Evolutionary conservation across 2,797 vertebrate species (phyloP).

Genomic region (Myotis daubentonii): DNA sequence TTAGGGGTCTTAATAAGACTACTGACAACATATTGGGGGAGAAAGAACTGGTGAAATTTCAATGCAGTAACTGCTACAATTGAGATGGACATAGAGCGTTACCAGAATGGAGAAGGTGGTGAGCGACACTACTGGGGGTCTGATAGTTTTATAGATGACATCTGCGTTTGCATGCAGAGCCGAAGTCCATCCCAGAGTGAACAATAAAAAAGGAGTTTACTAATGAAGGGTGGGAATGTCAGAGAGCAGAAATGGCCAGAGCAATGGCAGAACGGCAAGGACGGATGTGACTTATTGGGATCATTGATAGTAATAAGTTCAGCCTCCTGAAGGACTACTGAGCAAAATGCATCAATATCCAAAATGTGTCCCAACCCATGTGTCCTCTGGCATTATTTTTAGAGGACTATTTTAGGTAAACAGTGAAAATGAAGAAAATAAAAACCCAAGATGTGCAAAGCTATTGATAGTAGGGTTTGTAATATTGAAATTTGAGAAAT

Average conservation of each 20-base stretch:
- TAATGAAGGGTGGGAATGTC: neutral
- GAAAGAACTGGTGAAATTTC: neutral
- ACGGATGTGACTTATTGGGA: neutral
- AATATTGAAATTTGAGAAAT: constrained; percentile 15
- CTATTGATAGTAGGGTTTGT: neutral
- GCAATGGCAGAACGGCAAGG: neutral
- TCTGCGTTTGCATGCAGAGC: neutral
- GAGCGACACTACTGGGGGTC: neutral
- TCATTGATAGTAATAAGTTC: neutral
- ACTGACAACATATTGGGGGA: neutral
- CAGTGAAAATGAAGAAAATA: neutral
- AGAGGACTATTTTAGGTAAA: neutral
- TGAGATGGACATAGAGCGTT: neutral
- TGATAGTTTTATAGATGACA: neutral
- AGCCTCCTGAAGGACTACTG: neutral
- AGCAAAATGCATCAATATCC: neutral
- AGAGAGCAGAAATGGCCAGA: neutral
- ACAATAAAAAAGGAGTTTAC: neutral
- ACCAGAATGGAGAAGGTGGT: neutral
- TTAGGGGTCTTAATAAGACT: neutral
- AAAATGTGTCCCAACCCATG: neutral
- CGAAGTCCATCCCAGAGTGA: neutral
- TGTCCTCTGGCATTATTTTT: neutral
- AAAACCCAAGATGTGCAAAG: neutral
- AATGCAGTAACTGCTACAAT: neutral